Evolutionary conservation across 2,113 vertebrate genomes (phyloP), one percentile per base, ranked within the genome.

Genomic region (Ursus arctos): DNA sequence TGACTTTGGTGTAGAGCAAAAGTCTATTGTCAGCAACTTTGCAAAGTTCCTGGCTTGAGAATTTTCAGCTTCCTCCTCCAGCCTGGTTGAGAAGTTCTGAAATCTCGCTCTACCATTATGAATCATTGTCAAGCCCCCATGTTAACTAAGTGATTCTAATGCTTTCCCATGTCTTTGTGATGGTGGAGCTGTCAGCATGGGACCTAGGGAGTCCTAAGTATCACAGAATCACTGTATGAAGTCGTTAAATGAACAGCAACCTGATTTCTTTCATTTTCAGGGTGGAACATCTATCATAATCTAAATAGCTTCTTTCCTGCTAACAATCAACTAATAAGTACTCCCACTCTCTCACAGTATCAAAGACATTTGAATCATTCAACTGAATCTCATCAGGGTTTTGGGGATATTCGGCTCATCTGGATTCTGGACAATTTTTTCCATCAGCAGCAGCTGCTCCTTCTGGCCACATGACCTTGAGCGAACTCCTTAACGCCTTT

Each of bases 291-390:
- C 69, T 59, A 13, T 51, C 63, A 92, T 82, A 83, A 91, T 87
- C 86, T 90, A 84, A 93, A 92, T 47, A 49, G 47, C 36, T 92
- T 91, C 43, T 72, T 86, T 67, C 49, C 79, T 43, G 59, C 55
- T 90, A 85, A 89, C 79, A 96, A 76, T 93, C 95, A 96, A 12
- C 95, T 69, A 83, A 47, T 72, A 90, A 94, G 43, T 16, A 57
- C 57, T 71, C 59, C 65, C 33, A 43, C 67, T 72, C 79, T 83
- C 74, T 26, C 63, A 65, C 80, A 53, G 74, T 36, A 47, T 94
- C 97, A 89, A 43, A 97, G 86, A 49, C 85, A 63, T 49, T 91
- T 80, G 92, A 97, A 57, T 94, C 92, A 87, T 71, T 94, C 55
- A 49, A 28, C 43, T 0, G 0, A 16, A 77, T 83, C 90, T 76